Evolutionary conservation across 2,888 invertebrate genomes (phyloP).

Genomic region (Agrochola lota): DNA sequence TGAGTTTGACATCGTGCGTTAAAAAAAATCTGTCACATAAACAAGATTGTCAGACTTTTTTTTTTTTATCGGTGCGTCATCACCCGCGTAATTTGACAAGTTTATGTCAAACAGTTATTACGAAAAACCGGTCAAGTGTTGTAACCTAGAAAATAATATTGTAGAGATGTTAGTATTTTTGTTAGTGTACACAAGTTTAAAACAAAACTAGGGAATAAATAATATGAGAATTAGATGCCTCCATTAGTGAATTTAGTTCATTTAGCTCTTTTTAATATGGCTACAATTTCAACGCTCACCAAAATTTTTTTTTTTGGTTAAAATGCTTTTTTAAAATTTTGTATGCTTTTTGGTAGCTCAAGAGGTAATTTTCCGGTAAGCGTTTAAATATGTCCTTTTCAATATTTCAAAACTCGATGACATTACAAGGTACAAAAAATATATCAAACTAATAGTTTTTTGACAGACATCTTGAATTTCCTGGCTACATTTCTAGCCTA

Average conservation of each 20-base stretch:
- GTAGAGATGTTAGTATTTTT: slow-evolving; percentile 12
- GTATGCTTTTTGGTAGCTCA: too few relatives aligned
- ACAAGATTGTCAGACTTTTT: too few relatives aligned
- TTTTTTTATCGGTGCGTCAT: background rate
- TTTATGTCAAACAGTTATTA: slow-evolving; percentile 33
- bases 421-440: background rate
- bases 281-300: background rate
- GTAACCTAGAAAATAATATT: slow-evolving; percentile 17
- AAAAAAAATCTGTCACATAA: background rate
- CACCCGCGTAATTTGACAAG: background rate
- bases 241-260: slow-evolving; percentile 1
- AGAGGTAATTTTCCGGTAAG: background rate
- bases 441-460: background rate
- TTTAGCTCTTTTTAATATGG: background rate
- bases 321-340: too few relatives aligned
- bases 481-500: background rate
- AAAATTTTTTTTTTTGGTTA: background rate
- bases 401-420: background rate
- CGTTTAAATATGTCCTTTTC: background rate
- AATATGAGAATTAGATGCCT: slow-evolving; percentile 49
- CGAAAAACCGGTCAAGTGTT: slow-evolving; percentile 65
- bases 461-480: background rate
- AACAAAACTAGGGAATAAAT: slow-evolving; percentile 4
- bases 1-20: background rate
- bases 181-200: slow-evolving; percentile 1